Evolutionary conservation across 2,888 invertebrate species (phyloP), one percentile per base, ranked within the genome.

Genomic region (Acanthococcus lagerstroemiae): DNA sequence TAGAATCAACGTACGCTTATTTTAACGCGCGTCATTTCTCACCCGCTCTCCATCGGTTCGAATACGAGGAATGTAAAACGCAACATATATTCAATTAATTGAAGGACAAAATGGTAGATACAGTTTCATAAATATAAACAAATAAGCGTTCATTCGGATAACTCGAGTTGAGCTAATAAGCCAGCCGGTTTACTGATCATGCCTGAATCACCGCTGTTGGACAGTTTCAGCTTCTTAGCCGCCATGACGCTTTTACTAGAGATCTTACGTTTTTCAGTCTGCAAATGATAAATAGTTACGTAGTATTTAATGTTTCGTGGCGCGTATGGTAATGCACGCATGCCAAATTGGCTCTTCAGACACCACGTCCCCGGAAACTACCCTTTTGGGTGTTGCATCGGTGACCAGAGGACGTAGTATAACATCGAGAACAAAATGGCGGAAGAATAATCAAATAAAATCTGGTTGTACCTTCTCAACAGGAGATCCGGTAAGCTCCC

Each of bases 241-340:
- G 30, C 44, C 26, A 15, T 54, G 3, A 24, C 25, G 6, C 37
- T 30, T 19, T 26, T 24, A 37, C 37, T 37, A 9, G 63, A 27
- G 21, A 50, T 30, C 30, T 63, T 63, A 3, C 63, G 26, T 52
- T 63, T 63, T 24, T 54, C 54, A 37, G 22, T 63, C 63, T 63
- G 24, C 1, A 37, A 63, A 48, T 6, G 15, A 55, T 15, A 21
- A 55, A n/a, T n/a, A n/a, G n/a, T n/a, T n/a, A n/a, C n/a, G n/a
- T n/a, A n/a, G n/a, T n/a, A n/a, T n/a, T n/a, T n/a, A n/a, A n/a
- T n/a, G n/a, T n/a, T n/a, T n/a, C n/a, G n/a, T n/a, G n/a, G n/a
- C n/a, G n/a, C n/a, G n/a, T n/a, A n/a, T n/a, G n/a, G n/a, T n/a
- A n/a, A n/a, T n/a, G n/a, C n/a, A n/a, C n/a, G n/a, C n/a, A n/a